Conservation (phyloP, 2,888 invertebrate species). For the Leucoptera coffeella region DNA sequence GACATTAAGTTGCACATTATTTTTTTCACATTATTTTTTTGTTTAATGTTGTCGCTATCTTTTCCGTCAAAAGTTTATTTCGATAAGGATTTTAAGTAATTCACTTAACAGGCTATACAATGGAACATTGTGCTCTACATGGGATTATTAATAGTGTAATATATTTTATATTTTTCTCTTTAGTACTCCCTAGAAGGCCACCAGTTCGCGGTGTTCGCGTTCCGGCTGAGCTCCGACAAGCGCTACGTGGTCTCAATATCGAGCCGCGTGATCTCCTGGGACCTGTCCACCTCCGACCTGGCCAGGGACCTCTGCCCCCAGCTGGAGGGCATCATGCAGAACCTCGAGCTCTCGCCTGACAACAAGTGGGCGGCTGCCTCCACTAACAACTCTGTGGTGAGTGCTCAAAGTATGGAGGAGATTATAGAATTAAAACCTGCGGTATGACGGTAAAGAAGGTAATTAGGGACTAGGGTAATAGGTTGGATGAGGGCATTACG, state of each 20-base stretch:
- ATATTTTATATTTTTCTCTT: too few relatives aligned
- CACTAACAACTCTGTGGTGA: constrained; percentile 89
- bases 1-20: too few relatives aligned
- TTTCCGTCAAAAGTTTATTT: too few relatives aligned
- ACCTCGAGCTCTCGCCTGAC: constrained; percentile 85
- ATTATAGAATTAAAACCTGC: too few relatives aligned
- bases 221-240: constrained; percentile 82
- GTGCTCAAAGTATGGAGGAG: too few relatives aligned
- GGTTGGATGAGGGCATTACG: too few relatives aligned
- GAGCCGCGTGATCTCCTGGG: constrained; percentile 95
- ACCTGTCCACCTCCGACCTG: constrained; percentile 90
- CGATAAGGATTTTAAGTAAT: too few relatives aligned
- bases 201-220: constrained; percentile 94
- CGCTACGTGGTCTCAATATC: constrained; percentile 94
- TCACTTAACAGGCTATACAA: too few relatives aligned
- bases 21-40: too few relatives aligned
- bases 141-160: too few relatives aligned
- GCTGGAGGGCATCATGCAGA: constrained; percentile 95
- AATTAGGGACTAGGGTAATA: too few relatives aligned
- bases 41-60: background rate
- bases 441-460: background rate
- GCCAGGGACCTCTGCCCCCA: constrained; percentile 86
- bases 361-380: constrained; percentile 94
- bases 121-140: too few relatives aligned
- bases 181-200: constrained; percentile 96